Base-by-base conservation (phyloP, 2,113 vertebrate species). In the Nipponia nippon region DNA sequence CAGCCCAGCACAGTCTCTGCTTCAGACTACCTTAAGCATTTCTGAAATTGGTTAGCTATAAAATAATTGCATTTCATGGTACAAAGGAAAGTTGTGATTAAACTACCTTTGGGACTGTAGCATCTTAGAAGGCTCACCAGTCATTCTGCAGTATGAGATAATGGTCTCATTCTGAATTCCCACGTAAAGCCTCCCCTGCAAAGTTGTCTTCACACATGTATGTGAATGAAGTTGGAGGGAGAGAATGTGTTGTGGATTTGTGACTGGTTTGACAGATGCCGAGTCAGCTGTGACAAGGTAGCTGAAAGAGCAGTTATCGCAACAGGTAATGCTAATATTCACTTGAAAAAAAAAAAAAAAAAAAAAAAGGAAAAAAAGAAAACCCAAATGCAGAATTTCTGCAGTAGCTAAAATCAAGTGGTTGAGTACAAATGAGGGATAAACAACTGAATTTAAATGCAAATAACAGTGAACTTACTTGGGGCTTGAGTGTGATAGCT, bases 31-130 rank as follows among this genome's bases (percentile, higher is more conserved):
- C 26, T 73, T 87, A 58, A 80, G 12, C 42, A 25, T 58, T 95
- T 86, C 50, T 80, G 77, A 84, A 95, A 95, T 36, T 36, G 72
- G 40, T 70, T 70, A 83, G 71, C 80, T 80, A 40, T 86, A 77
- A 95, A 95, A 93, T 93, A 81, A 95, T 83, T 93, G 71, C 32
- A 58, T 88, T 94, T 94, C 78, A 83, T 58, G 49, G 61, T 76
- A 65, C 36, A 72, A 40, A 91, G 75, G 21, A 83, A 85, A 94
- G 67, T 63, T 22, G 13, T 87, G 82, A 93, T 95, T 94, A 77
- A 90, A 70, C 18, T 58, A 56, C 40, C 66, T 80, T 29, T 53
- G 86, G 53, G 71, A 80, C 58, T 44, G 34, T 38, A 66, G 47
- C 58, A 67, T 38, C 49, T 13, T 82, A 47, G 52, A 81, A 91